These are phyloP conservation scores for Drusus annulatus DNA, from an alignment of 1,140 invertebrate species.

Conservation along the genomic window DNA sequence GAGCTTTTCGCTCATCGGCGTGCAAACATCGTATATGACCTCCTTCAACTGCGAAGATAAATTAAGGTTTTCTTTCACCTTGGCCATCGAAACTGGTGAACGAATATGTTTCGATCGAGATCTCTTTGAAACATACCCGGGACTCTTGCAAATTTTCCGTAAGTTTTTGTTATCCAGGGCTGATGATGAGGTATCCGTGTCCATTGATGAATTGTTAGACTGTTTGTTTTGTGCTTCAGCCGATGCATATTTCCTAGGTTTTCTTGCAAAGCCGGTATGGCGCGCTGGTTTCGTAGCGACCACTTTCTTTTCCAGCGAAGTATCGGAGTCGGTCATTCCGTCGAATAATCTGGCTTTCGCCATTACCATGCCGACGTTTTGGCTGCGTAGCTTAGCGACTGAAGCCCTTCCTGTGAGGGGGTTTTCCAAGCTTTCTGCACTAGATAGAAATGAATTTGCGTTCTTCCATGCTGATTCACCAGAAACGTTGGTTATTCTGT, in stretches of 20 bases:
- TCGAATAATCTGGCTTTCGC: slow-evolving; percentile 79
- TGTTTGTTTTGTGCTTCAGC: slow-evolving; percentile 30
- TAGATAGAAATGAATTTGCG: slow-evolving; percentile 45
- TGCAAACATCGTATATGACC: slow-evolving; percentile 57
- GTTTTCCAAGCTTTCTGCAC: slow-evolving; percentile 45
- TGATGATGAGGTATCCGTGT: slow-evolving; percentile 39
- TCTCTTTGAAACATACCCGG: slow-evolving; percentile 54
- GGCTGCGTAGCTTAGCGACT: slow-evolving; percentile 74
- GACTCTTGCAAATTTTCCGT: slow-evolving; percentile 49
- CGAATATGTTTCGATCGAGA: slow-evolving; percentile 42
- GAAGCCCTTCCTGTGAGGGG: slow-evolving; percentile 71
- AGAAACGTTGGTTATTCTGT: slow-evolving; percentile 14
- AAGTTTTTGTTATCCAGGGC: slow-evolving; percentile 38
- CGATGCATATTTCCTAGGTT: slow-evolving; percentile 45
- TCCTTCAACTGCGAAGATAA: slow-evolving; percentile 55
- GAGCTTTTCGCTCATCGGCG: slow-evolving; percentile 54
- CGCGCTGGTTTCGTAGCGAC: slow-evolving; percentile 30
- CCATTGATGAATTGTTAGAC: slow-evolving; percentile 12
- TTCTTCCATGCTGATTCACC: slow-evolving; percentile 45
- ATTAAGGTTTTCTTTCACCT: slow-evolving; percentile 55
- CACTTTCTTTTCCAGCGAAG: slow-evolving; percentile 51
- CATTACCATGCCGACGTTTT: slow-evolving; percentile 80
- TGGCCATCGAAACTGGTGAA: slow-evolving; percentile 45
- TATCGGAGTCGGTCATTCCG: slow-evolving; percentile 63
- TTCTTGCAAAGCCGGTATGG: slow-evolving; percentile 53